These are phyloP conservation scores for Candoia aspera DNA, from an alignment of 2,113 vertebrate genomes.

Conservation along the genomic window DNA sequence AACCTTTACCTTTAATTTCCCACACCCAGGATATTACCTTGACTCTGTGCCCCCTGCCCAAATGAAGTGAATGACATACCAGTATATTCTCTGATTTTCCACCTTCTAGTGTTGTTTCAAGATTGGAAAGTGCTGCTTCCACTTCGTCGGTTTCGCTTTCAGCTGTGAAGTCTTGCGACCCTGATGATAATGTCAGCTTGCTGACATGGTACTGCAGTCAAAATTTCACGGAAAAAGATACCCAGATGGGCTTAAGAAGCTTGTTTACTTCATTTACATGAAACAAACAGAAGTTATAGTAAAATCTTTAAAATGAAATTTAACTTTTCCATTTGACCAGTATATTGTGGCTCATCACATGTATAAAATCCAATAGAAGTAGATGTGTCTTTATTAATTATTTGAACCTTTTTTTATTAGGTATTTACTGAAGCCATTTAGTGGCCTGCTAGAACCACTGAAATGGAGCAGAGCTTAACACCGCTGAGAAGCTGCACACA, in stretches of 20 bases:
- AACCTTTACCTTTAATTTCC: no score
- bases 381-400: not conserved
- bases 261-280: not conserved
- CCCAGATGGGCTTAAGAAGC: not conserved
- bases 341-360: not conserved
- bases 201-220: conserved; percentile 88
- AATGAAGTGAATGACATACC: conserved; percentile 73
- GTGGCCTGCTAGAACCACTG: no score
- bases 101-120: conserved; percentile 92
- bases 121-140: conserved; percentile 90
- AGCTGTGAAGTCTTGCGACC: conserved; percentile 74
- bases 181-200: conserved; percentile 84
- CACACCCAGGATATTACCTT: not conserved
- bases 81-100: conserved; percentile 81
- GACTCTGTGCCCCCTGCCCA: not conserved
- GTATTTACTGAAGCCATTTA: no score
- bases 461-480: no score
- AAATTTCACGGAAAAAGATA: conserved; percentile 15
- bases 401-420: not conserved
- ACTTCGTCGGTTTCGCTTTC: conserved; percentile 93
- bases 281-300: not conserved
- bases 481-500: no score
- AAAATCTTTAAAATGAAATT: not conserved
- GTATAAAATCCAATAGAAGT: not conserved
- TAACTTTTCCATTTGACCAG: not conserved